Base-by-base conservation (phyloP, 2,797 vertebrate species). In the Melanotaenia parkinsoni region DNA sequence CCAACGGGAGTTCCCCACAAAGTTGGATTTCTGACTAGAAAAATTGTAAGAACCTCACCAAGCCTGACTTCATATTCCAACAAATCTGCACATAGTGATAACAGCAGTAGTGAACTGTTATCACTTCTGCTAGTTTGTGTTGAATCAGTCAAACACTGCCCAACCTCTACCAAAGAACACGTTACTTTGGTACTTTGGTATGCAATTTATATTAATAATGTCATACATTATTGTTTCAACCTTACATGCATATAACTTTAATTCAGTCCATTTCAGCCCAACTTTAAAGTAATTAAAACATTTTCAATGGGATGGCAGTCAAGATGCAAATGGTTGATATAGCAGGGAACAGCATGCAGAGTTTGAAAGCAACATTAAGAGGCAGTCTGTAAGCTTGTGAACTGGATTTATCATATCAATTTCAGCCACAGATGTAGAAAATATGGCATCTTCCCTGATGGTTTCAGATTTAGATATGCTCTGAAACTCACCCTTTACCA, bases 381-480 rank as follows among this genome's bases (percentile, higher is more conserved):
- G 12, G 3, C 22, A 22, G 16, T 12, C 22, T 0, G 3, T 58
- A 51, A 71, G 72, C 77, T 61, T 45, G 76, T 67, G 57, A 58
- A 22, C 12, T 6, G 33, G 40, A 13, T 60, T 75, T 37, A 72
- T 79, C 63, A 53, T 67, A 77, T 87, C 79, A 20, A 74, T 86
- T 83, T 83, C 88, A 74, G 59, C 18, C 58, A 56, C 81, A 88
- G 84, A 83, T 80, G 81, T 79, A 35, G 6, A 72, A 74, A 86
- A 72, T 74, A 81, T 80, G 76, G 67, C 26, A 0, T 45, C 71
- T 63, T 66, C 65, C n/a, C 35, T 16, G 43, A 62, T 70, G 70
- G 78, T 62, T 74, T 28, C 28, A 30, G 28, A 30, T 30, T 30
- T 30, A 47, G 6, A n/a, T n/a, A 18, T 5, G 20, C 43, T 45